Percentiles rank a stretch among this genome's conserved stretches.
These are phyloP conservation scores for Ploceus nigricollis DNA, from an alignment of 2,113 vertebrate species.

Conservation along the genomic window DNA sequence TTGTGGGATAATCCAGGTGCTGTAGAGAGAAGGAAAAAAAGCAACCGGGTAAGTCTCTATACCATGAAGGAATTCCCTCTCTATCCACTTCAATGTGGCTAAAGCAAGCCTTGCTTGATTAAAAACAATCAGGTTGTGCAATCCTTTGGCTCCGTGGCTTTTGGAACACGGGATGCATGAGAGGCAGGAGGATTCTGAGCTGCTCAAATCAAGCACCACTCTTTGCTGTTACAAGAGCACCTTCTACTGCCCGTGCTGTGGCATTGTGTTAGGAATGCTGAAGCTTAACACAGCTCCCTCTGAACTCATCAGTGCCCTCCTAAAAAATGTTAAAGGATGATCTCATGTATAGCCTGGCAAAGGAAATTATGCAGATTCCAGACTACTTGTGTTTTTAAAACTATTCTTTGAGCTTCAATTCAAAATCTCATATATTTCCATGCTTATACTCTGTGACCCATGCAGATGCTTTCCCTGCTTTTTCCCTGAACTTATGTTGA, in stretches of 20 bases:
- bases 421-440: neutral
- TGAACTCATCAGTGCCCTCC: neutral
- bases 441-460: neutral
- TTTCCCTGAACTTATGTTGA: neutral
- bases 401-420: neutral
- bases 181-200: neutral
- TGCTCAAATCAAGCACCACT: neutral
- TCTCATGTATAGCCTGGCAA: neutral
- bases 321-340: neutral
- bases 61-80: neutral
- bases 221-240: slow-evolving; percentile 44
- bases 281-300: neutral
- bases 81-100: neutral
- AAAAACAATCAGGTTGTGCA: slow-evolving; percentile 37
- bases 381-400: neutral
- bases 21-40: neutral
- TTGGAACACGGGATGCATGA: neutral
- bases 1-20: neutral
- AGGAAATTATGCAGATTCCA: neutral
- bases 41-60: fast-evolving
- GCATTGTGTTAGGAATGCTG: neutral
- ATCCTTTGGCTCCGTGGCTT: slow-evolving; percentile 5
- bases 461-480: neutral
- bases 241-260: slow-evolving; percentile 31
- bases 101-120: neutral